phyloP scores from a whole-genome alignment of 1,140 invertebrate species.

The Melipona quadrifasciata region DNA sequence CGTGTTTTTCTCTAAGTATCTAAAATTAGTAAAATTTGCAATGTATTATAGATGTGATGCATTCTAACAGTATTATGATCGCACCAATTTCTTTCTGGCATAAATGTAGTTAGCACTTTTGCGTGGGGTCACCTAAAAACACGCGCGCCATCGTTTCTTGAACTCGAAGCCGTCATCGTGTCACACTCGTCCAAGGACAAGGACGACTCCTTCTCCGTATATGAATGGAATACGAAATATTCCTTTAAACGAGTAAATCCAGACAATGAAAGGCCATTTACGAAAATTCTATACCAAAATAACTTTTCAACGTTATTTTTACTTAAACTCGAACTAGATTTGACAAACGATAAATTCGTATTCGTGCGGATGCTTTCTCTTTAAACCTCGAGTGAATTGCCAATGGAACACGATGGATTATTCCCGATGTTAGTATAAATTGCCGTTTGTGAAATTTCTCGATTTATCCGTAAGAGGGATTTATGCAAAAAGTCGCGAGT shows the following conservation, averaged over 20 bases:
- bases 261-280: not conserved
- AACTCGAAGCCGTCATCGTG: slow-evolving; percentile 19
- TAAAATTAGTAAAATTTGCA: too few relatives aligned
- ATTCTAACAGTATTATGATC: too few relatives aligned
- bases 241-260: not conserved
- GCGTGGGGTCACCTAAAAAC: not conserved
- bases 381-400: not conserved
- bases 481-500: not conserved
- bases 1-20: too few relatives aligned
- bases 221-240: slow-evolving; percentile 21
- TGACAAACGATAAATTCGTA: not conserved
- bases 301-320: not conserved
- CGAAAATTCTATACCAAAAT: not conserved
- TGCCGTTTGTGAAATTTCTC: not conserved
- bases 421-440: not conserved
- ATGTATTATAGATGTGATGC: too few relatives aligned
- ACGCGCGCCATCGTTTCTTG: slow-evolving; percentile 26
- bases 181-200: slow-evolving; percentile 41
- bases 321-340: not conserved
- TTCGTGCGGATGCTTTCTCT: not conserved
- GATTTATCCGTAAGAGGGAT: not conserved
- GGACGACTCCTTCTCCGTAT: slow-evolving; percentile 19
- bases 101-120: not conserved
- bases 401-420: not conserved
- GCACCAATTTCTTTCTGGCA: too few relatives aligned